Evolutionary conservation across 2,113 vertebrate genomes (phyloP), one percentile per base, ranked within the genome.

Genomic region (Corythornis cristatus): DNA sequence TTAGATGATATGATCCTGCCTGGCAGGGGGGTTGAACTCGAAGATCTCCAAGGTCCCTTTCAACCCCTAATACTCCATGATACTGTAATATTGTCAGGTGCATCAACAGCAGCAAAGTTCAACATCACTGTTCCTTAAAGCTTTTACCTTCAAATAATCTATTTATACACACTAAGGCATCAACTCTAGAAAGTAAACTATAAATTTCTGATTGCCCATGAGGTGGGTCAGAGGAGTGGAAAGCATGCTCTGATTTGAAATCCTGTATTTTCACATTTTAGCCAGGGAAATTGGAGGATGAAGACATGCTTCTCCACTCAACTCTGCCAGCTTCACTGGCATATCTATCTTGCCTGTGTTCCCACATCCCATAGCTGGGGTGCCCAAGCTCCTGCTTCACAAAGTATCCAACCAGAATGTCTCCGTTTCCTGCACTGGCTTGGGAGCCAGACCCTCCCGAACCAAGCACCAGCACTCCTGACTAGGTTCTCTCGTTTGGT

Each of bases 391-490:
- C 54, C 79, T 42, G 33, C 33, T 35, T 26, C 66, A 46, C 0
- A 0, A 31, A 9, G 6, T 74, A 11, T 12, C 29, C 85, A 73
- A 46, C 20, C 31, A 58, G 46, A 37, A 62, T 33, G 22, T 25
- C 37, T 71, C 53, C 7, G 1, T n/a, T 70, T 19, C 45, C 46
- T 28, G 8, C 15, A 51, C 29, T 16, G 80, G 22, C 17, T 40
- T 66, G 23, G 0, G 3, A 26, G 46, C 0, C n/a, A 22, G 29
- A 73, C 29, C 8, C 35, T 65, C 26, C 53, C 60, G 62, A 68
- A 10, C 40, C 0, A 0, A 82, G 23, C 16, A 40, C 14, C 4
- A 4, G 28, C 2, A 0, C 3, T 77, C 54, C 58, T 70, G 25
- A 62, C 28, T 43, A 60, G 11, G 4, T 80, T 70, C 64, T 51